Conservation (phyloP, 2,113 vertebrate genomes). For the Rhinolophus sinicus region DNA sequence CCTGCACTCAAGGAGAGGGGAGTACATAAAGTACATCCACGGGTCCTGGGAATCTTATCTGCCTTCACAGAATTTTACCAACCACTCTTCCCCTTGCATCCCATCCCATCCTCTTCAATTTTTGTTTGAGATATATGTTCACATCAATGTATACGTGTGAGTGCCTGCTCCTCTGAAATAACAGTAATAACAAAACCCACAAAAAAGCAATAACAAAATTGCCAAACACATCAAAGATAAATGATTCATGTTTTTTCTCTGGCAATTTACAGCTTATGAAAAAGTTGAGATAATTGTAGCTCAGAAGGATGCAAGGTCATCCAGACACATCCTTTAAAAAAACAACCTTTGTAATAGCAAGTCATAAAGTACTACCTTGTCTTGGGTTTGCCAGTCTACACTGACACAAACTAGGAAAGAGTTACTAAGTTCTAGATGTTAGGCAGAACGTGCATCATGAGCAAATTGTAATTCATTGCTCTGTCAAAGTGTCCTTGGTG, state of each 20-base stretch:
- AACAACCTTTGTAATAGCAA: neutral
- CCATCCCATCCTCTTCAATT: neutral
- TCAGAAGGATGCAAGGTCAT: neutral
- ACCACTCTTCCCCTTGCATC: rapidly evolving
- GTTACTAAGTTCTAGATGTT: neutral
- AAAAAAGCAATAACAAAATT: neutral
- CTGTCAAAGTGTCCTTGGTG: neutral
- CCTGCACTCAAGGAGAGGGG: neutral
- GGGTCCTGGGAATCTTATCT: neutral
- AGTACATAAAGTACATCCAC: rapidly evolving
- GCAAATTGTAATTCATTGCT: neutral
- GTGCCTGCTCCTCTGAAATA: neutral
- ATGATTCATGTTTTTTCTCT: neutral
- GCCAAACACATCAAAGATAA: neutral
- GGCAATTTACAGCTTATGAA: neutral
- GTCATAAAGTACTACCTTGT: neutral
- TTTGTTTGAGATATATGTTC: neutral
- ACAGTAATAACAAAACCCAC: neutral
- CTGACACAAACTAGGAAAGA: neutral
- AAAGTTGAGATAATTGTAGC: neutral
- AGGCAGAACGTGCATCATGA: neutral
- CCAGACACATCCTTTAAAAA: neutral
- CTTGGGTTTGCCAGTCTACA: neutral
- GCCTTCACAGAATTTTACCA: neutral
- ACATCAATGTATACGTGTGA: rapidly evolving